phyloP scores from a whole-genome alignment of 1,140 invertebrate species.

The Lerema accius region DNA sequence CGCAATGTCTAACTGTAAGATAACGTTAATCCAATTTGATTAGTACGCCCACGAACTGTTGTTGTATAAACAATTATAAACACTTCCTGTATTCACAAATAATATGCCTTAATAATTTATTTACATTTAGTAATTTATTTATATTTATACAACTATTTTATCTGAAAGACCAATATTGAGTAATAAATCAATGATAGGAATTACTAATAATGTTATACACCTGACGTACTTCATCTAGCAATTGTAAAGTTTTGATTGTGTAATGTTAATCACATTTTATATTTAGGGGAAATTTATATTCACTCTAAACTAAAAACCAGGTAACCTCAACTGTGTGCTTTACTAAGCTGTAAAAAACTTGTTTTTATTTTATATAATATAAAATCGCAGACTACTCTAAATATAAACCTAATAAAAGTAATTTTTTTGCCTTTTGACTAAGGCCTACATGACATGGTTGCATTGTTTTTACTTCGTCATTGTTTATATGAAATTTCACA shows the following conservation, averaged over 20 bases:
- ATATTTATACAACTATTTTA: slow-evolving; percentile 14
- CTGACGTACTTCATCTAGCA: slow-evolving; percentile 23
- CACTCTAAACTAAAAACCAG: slow-evolving; percentile 25
- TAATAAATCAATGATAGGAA: slow-evolving; percentile 25
- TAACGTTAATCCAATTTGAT: background rate
- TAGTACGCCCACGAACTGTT: background rate
- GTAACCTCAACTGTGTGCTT: slow-evolving; percentile 33
- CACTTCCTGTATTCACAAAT: slow-evolving; percentile 31
- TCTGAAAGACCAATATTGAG: slow-evolving; percentile 32
- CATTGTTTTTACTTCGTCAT: no score
- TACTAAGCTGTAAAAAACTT: slow-evolving; percentile 20
- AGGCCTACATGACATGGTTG: no score
- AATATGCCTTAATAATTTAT: slow-evolving; percentile 31
- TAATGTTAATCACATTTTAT: slow-evolving; percentile 15
- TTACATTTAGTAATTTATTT: slow-evolving; percentile 28
- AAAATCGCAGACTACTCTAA: background rate
- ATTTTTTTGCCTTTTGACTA: no score
- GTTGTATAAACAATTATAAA: slow-evolving; percentile 16
- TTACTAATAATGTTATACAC: slow-evolving; percentile 27
- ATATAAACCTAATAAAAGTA: background rate
- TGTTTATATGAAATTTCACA: no score
- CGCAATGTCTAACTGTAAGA: no score
- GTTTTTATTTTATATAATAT: background rate
- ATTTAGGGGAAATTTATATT: slow-evolving; percentile 24
- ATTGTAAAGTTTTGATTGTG: slow-evolving; percentile 25